These are phyloP conservation scores for Neoseiulus cucumeris DNA, from an alignment of 1,140 invertebrate genomes.

Conservation along the genomic window DNA sequence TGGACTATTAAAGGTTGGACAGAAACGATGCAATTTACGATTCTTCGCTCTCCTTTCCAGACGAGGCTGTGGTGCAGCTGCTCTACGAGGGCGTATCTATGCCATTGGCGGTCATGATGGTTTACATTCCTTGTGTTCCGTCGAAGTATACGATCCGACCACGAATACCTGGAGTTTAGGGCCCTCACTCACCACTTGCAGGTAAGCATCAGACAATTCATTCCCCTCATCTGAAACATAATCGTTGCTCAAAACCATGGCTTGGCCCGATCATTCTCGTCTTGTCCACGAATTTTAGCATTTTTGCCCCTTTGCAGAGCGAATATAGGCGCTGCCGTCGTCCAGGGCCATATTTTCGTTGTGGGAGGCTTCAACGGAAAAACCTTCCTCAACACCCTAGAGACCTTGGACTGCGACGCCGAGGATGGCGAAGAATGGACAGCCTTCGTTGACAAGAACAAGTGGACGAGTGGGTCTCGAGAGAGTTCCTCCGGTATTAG, in stretches of 20 bases:
- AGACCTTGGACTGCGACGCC: constrained; percentile 45
- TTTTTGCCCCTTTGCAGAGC: constrained; percentile 31
- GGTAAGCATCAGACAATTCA: not conserved
- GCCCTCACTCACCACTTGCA: constrained; percentile 39
- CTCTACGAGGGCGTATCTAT: constrained; percentile 36
- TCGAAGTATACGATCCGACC: constrained; percentile 43
- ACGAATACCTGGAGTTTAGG: constrained; percentile 41
- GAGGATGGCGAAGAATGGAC: constrained; percentile 41
- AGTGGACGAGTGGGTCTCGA: not conserved
- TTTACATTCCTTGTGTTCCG: constrained; percentile 41
- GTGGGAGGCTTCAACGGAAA: constrained; percentile 59
- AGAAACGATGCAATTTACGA: not conserved
- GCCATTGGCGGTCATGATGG: constrained; percentile 51
- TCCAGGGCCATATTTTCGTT: constrained; percentile 47
- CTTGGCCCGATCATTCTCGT: no score
- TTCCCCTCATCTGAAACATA: no score
- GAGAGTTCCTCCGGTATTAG: constrained; percentile 10
- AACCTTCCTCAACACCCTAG: constrained; percentile 57
- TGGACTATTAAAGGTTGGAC: not conserved
- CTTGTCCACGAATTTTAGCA: no score
- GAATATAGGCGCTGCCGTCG: constrained; percentile 47
- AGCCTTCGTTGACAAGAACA: constrained; percentile 30
- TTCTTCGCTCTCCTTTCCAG: constrained; percentile 33
- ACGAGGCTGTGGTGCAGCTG: constrained; percentile 39
- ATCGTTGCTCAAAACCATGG: no score